Evolutionary conservation across 2,888 invertebrate genomes (phyloP).

Genomic region (Omphaloscelis lunosa): DNA sequence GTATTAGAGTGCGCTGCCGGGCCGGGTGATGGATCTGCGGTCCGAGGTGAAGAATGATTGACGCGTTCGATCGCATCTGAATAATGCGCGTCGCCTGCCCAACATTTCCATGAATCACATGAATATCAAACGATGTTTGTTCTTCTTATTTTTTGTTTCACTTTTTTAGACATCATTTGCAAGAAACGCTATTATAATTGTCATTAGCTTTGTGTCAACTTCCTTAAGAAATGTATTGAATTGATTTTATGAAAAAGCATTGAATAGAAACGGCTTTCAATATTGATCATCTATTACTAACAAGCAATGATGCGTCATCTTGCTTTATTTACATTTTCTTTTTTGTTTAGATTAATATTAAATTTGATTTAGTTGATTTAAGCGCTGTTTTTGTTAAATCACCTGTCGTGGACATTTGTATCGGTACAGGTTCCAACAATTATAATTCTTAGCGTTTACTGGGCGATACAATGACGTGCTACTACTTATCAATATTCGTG

Average conservation of each 20-base stretch:
- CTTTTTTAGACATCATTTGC: constrained; percentile 61
- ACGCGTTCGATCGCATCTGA: constrained; percentile 77
- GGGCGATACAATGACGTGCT: constrained; percentile 11
- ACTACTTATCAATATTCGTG: constrained; percentile 7
- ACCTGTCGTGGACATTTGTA: background rate
- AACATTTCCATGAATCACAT: constrained; percentile 81
- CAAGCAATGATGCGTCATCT: background rate
- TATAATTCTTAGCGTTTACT: background rate
- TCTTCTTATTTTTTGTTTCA: constrained; percentile 68
- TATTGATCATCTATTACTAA: constrained; percentile 4
- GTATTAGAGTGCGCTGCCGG: constrained; percentile 45
- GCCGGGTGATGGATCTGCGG: constrained; percentile 60
- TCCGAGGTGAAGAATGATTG: constrained; percentile 78
- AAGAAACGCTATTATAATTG: constrained; percentile 70
- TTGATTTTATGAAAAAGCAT: constrained; percentile 16
- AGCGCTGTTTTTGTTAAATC: background rate
- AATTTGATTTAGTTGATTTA: background rate
- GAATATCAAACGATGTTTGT: constrained; percentile 78
- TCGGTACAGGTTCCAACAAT: background rate
- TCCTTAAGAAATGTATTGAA: constrained; percentile 33
- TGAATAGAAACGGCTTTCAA: background rate
- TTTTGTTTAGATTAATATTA: background rate
- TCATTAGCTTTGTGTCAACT: constrained; percentile 65
- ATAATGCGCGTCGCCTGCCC: constrained; percentile 73
- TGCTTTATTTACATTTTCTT: background rate